Evolutionary conservation across 2,888 invertebrate species (phyloP).

Genomic region (Catocala nupta): DNA sequence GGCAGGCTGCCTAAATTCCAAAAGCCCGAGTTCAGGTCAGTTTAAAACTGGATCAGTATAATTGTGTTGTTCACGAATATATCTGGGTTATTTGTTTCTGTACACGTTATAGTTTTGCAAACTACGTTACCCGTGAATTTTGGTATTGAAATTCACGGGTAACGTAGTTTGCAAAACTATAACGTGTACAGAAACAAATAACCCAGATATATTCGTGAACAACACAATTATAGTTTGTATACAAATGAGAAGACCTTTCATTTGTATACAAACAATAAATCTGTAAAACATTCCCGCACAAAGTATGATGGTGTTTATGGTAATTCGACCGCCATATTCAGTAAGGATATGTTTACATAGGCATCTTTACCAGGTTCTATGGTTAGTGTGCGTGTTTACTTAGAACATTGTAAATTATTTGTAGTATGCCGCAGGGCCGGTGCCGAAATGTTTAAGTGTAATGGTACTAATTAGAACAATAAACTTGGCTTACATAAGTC

Average conservation of each 20-base stretch:
- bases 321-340: constrained; percentile 1
- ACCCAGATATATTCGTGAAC: neutral
- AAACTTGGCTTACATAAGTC: constrained; percentile 38
- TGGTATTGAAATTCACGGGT: no score
- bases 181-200: neutral
- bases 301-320: constrained; percentile 1
- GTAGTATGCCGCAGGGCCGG: constrained; percentile 31
- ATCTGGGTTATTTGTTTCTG: constrained; percentile 1
- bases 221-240: neutral
- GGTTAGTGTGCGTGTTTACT: constrained; percentile 11
- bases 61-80: neutral
- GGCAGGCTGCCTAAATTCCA: no score
- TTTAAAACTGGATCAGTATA: no score
- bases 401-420: constrained; percentile 26
- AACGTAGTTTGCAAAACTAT: neutral
- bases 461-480: constrained; percentile 44
- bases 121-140: no score
- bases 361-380: constrained; percentile 13
- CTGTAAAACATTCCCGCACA: neutral
- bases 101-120: neutral
- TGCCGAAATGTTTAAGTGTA: constrained; percentile 36
- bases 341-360: constrained; percentile 4
- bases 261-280: neutral
- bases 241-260: no score
- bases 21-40: no score